Conservation (phyloP, 2,797 vertebrate species). For the Coregonus sp. region DNA sequence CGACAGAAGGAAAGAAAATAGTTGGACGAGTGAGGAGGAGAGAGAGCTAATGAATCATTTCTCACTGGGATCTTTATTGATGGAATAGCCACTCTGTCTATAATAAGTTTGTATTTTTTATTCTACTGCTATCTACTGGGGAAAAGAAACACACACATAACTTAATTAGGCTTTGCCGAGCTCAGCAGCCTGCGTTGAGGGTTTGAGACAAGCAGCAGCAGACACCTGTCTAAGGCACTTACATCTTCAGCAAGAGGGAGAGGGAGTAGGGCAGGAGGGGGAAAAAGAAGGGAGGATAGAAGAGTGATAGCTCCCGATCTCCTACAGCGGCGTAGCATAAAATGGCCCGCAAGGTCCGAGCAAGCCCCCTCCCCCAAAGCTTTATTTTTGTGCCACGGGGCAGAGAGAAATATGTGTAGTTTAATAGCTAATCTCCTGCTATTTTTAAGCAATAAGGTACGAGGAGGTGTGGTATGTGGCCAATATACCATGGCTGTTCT, state of each 20-base stretch:
- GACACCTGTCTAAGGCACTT: slow-evolving; percentile 79
- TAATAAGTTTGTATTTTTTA: slow-evolving; percentile 61
- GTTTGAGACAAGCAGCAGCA: slow-evolving; percentile 76
- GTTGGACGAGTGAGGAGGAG: slow-evolving; percentile 10
- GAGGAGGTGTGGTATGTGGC: no score
- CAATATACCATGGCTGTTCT: no score
- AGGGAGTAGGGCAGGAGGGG: slow-evolving; percentile 26
- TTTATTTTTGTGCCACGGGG: no score
- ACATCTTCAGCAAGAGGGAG: slow-evolving; percentile 60
- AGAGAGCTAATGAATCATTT: slow-evolving; percentile 52
- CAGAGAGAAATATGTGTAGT: no score
- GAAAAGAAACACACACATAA: slow-evolving; percentile 35
- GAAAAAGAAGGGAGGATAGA: slow-evolving; percentile 27
- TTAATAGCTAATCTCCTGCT: no score
- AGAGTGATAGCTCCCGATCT: slow-evolving; percentile 72
- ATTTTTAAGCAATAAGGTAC: no score
- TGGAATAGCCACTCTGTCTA: slow-evolving; percentile 51
- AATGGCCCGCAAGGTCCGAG: slow-evolving; percentile 47
- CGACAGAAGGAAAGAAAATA: not conserved
- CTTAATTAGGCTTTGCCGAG: slow-evolving; percentile 85
- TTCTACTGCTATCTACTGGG: slow-evolving; percentile 17
- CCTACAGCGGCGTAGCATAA: slow-evolving; percentile 43
- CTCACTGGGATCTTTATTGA: slow-evolving; percentile 56
- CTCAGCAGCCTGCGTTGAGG: slow-evolving; percentile 78
- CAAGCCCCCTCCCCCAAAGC: no score